Conservation (phyloP, 2,888 invertebrate species). For the Bombyx huttoni region DNA sequence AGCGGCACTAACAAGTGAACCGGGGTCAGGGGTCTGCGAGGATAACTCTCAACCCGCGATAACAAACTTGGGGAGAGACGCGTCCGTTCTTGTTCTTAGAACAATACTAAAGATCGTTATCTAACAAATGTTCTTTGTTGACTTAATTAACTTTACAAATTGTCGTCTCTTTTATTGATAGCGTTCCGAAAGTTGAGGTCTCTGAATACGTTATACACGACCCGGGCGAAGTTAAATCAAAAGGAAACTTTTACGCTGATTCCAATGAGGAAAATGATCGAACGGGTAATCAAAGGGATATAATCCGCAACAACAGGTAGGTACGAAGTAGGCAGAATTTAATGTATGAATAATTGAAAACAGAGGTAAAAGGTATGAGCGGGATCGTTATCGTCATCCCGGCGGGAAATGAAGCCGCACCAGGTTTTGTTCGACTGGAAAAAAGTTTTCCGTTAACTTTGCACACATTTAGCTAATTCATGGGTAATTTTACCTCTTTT, state of each 20-base stretch:
- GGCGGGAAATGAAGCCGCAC: conserved; percentile 45
- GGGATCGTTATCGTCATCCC: conserved; percentile 49
- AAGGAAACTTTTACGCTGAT: conserved; percentile 25
- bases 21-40: conserved; percentile 21
- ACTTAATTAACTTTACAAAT: conserved; percentile 55
- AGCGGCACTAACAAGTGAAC: conserved; percentile 21
- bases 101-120: conserved; percentile 47
- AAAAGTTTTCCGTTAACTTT: conserved; percentile 33
- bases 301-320: conserved; percentile 26
- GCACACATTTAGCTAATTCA: conserved; percentile 8
- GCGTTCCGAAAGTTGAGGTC: conserved; percentile 24
- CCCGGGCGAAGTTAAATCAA: conserved; percentile 13
- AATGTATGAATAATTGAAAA: conserved; percentile 64
- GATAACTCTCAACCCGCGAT: conserved; percentile 43
- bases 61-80: conserved; percentile 43
- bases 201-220: conserved; percentile 22
- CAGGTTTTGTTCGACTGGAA: conserved; percentile 40
- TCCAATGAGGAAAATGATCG: conserved; percentile 30
- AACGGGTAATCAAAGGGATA: conserved; percentile 39
- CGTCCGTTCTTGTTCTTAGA: conserved; percentile 37
- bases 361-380: conserved; percentile 52
- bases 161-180: conserved; percentile 34
- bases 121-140: conserved; percentile 46
- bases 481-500: background rate
- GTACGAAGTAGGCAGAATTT: conserved; percentile 34